Percentiles rank a stretch among this genome's conserved stretches.
phyloP scores from a whole-genome alignment of 2,797 vertebrate species.

The Schizopygopsis malacanthus region DNA sequence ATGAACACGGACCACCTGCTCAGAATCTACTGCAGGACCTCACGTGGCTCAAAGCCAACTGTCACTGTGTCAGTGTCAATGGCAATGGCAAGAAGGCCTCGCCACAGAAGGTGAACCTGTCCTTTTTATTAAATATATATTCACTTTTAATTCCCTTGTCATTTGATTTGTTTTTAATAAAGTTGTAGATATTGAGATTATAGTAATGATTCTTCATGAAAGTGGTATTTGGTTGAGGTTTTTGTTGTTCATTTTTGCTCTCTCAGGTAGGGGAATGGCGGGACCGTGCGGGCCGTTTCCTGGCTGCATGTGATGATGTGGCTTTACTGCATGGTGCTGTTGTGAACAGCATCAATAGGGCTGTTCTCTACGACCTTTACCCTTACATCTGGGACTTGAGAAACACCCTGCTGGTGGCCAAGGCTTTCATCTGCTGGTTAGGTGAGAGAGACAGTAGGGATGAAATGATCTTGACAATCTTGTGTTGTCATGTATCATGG shows the following conservation, averaged over 20 bases:
- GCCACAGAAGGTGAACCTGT: constrained; percentile 71
- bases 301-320: constrained; percentile 76
- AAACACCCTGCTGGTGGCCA: constrained; percentile 82
- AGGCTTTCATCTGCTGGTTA: constrained; percentile 85
- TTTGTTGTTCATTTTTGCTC: background rate
- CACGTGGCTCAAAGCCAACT: constrained; percentile 83
- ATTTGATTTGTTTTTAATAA: background rate
- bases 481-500: background rate
- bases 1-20: constrained; percentile 80
- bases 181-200: background rate
- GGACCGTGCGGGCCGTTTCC: constrained; percentile 74
- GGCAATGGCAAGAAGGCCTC: constrained; percentile 68
- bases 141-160: background rate
- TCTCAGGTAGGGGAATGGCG: constrained; percentile 80
- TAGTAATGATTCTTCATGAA: no score
- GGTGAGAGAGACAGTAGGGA: constrained; percentile 70
- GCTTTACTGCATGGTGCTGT: constrained; percentile 82
- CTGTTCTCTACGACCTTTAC: constrained; percentile 87
- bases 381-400: constrained; percentile 89
- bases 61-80: constrained; percentile 77
- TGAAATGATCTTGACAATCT: background rate
- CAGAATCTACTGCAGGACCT: constrained; percentile 83
- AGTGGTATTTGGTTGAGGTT: background rate
- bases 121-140: background rate
- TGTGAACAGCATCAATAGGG: constrained; percentile 77